Evolutionary conservation across 2,888 invertebrate species (phyloP).

Genomic region (Corbicula japonica): DNA sequence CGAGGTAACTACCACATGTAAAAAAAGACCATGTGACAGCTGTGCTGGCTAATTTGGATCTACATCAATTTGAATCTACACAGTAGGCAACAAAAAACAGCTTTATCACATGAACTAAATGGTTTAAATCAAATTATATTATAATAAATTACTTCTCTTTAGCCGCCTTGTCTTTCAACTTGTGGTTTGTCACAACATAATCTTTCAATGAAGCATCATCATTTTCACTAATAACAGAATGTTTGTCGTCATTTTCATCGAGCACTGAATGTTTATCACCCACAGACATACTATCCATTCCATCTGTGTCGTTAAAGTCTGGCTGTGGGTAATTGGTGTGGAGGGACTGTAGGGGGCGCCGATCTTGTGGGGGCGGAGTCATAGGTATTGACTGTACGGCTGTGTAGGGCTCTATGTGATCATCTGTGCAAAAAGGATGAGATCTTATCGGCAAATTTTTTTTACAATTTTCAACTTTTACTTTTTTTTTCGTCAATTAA

Average conservation of each 20-base stretch:
- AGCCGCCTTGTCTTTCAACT: slow-evolving; percentile 18
- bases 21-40: no score
- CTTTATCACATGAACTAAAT: no score
- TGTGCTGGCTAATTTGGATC: no score
- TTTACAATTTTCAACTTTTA: no score
- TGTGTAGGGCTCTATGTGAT: slow-evolving; percentile 61
- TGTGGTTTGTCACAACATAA: slow-evolving; percentile 61
- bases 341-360: slow-evolving; percentile 48
- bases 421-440: slow-evolving; percentile 48
- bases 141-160: no score
- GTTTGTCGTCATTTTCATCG: slow-evolving; percentile 55
- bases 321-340: slow-evolving; percentile 70
- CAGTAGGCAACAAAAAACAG: no score
- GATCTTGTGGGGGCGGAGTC: slow-evolving; percentile 48
- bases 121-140: no score
- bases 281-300: slow-evolving; percentile 30
- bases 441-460: no score
- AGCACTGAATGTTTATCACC: no score
- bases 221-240: slow-evolving; percentile 67
- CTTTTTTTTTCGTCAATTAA: no score
- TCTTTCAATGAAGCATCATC: slow-evolving; percentile 75
- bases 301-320: slow-evolving; percentile 72
- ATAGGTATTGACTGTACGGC: slow-evolving; percentile 66
- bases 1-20: no score
- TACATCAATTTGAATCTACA: no score